Base-by-base conservation (phyloP, 2,797 vertebrate species). In the Mastacembelus armatus region DNA sequence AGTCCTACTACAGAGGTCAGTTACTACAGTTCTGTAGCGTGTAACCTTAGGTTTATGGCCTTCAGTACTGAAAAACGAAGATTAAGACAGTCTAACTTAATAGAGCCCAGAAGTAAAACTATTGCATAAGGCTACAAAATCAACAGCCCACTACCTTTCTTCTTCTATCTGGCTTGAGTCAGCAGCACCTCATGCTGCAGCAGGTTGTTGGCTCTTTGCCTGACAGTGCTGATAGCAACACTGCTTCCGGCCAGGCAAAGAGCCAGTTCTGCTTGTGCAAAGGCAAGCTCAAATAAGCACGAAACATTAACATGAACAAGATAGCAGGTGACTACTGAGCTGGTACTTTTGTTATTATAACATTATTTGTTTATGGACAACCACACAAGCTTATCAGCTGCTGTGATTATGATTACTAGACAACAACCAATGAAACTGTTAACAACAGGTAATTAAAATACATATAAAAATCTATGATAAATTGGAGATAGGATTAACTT, bases 171-270 rank as follows among this genome's bases (percentile, higher is more conserved):
- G 26, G 65, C 63, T 45, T 52, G 35, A 65, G 56, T 66, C 58
- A 69, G 44, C 33, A 57, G 18, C 26, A 26, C 27, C 8, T 21
- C 32, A 24, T 51, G 30, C 27, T 55, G n/a, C 40, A 38, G 50
- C 61, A 63, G 67, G 39, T 71, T 81, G 21, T n/a, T 66, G 69
- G 66, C 55, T 73, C 10, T 21, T 27, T 3, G 43, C 30, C 35
- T 3, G 18, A 39, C 14, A 61, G 35, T 9, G 19, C 38, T 55
- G 24, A 52, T 21, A 19, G n/a, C 35, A 44, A 49, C 10, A 26
- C 22, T 27, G 52, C 60, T 71, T 51, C 60, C 56, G 56, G 35
- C 18, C 36, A 27, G 68, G 44, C 48, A 66, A 42, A 21, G 16
- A 49, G 52, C 21, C 43, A 24, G 33, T 45, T 39, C 7, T 7